A percentile compares a stretch with the other conserved stretches of the same genome.
Conservation (phyloP, 2,113 vertebrate genomes). For the Archocentrus centrarchus region DNA sequence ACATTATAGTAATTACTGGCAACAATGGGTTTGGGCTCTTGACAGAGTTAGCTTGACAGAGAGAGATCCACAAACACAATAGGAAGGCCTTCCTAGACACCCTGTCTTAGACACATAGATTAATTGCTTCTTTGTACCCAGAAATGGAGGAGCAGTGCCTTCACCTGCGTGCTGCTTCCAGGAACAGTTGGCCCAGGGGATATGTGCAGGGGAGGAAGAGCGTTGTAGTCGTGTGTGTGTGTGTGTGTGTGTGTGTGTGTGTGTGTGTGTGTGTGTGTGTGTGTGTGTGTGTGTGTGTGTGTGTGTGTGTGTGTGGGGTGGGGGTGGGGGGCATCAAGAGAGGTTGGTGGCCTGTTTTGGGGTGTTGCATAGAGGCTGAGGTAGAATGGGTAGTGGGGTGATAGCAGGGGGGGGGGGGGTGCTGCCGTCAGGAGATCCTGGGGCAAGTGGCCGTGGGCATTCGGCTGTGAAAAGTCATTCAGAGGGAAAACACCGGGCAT, state of each 20-base stretch:
- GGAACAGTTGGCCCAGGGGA: conserved; percentile 58
- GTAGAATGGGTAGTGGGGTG: conserved; percentile 59
- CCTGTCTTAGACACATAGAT: conserved; percentile 75
- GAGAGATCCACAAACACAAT: conserved; percentile 77
- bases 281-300: conserved; percentile 1
- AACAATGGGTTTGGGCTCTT: conserved; percentile 78
- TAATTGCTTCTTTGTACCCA: conserved; percentile 87
- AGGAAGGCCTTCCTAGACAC: conserved; percentile 72
- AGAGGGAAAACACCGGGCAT: conserved; percentile 91
- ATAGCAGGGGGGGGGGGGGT: conserved; percentile 50
- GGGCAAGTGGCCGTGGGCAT: conserved; percentile 86
- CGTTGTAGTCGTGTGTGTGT: neutral
- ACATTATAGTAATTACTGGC: conserved; percentile 85
- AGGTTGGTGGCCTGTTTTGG: conserved; percentile 58
- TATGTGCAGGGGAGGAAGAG: conserved; percentile 27
- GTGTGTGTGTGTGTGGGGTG: neutral
- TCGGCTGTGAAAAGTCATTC: conserved; percentile 91
- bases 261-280: neutral
- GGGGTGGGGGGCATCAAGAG: conserved; percentile 35
- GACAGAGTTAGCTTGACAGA: conserved; percentile 63
- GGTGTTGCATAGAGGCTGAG: conserved; percentile 52
- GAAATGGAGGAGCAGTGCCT: conserved; percentile 79
- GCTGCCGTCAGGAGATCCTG: conserved; percentile 81
- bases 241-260: neutral
- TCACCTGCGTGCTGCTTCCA: conserved; percentile 78